A percentile compares a stretch with the other conserved stretches of the same genome.
Evolutionary conservation across 2,113 vertebrate genomes (phyloP).

Genomic region (Pomatostomus ruficeps): DNA sequence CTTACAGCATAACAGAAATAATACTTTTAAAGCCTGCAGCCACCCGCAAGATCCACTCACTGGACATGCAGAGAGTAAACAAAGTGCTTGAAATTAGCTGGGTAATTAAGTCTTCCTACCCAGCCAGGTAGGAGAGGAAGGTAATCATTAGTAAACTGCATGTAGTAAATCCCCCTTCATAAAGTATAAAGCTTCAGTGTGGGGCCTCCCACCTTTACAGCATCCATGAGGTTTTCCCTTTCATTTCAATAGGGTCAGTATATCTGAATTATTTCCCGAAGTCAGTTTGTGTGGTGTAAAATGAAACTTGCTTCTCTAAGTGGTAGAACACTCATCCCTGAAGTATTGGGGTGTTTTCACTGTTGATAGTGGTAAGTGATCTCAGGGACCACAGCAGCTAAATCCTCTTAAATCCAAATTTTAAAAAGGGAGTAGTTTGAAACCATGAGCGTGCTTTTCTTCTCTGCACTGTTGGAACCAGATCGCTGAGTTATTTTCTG

Average conservation of each 20-base stretch:
- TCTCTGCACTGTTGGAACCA: not conserved
- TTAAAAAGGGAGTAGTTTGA: not conserved
- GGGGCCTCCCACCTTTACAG: not conserved
- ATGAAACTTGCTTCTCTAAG: not conserved
- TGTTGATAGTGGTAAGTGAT: not conserved
- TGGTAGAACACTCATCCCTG: not conserved
- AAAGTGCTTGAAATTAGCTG: not conserved
- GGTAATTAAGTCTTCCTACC: not conserved
- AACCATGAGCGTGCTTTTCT: fast-evolving
- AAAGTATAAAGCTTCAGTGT: not conserved
- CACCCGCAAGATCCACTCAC: not conserved
- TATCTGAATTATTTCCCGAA: not conserved
- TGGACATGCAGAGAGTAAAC: not conserved
- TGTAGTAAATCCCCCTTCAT: not conserved
- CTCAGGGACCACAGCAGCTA: not conserved
- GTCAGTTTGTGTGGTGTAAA: not conserved
- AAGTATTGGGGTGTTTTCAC: not conserved
- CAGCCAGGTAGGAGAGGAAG: not conserved
- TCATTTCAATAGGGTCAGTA: fast-evolving
- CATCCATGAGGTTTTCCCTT: not conserved
- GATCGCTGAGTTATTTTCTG: not conserved
- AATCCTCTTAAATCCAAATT: not conserved
- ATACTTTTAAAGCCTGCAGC: not conserved
- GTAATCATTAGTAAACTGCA: not conserved
- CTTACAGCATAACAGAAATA: not conserved